Evolutionary conservation across 1,140 invertebrate species (phyloP), one percentile per base, ranked within the genome.

Genomic region (Bombus confusus): DNA sequence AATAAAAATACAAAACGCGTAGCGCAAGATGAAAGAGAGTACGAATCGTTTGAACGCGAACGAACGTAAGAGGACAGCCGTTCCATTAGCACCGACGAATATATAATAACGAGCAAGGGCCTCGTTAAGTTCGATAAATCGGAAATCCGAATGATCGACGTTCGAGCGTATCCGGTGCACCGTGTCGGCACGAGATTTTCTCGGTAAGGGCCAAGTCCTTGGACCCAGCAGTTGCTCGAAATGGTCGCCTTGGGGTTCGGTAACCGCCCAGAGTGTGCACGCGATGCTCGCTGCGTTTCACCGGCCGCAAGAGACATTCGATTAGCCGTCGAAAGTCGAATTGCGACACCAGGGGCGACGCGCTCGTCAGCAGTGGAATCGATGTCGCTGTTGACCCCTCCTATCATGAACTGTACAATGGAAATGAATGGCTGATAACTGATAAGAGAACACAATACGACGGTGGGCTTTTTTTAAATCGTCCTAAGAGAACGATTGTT

Each of bases 171-270:
- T 87, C 91, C 59, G 80, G 66, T 28, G 66, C 86, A 83, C 90
- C 88, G 79, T 89, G 87, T 87, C 87, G 88, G 25, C 12, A 8
- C 89, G 83, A 91, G 90, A 94, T 93, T 95, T 94, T 94, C 93
- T 94, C 88, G 86, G 93, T 92, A 93, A 92, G 91, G 87, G 92
- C 91, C 90, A 91, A 94, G 93, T 94, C 93, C 93, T 94, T 94
- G 93, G 93, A 93, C 91, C 91, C 83, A 89, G 87, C 86, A 88
- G 89, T 87, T 73, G 88, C 89, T 88, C 91, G 88, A 85, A 90
- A 88, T 87, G 83, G 87, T 94, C 90, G 92, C 93, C 94, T 93
- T 93, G 92, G 92, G 93, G 91, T 93, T 92, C 85, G 89, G 87
- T 93, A 92, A 92, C 92, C 94, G 93, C 93, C 93, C 92, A 93